phyloP scores from a whole-genome alignment of 2,888 invertebrate genomes.

The Athalia rosae region DNA sequence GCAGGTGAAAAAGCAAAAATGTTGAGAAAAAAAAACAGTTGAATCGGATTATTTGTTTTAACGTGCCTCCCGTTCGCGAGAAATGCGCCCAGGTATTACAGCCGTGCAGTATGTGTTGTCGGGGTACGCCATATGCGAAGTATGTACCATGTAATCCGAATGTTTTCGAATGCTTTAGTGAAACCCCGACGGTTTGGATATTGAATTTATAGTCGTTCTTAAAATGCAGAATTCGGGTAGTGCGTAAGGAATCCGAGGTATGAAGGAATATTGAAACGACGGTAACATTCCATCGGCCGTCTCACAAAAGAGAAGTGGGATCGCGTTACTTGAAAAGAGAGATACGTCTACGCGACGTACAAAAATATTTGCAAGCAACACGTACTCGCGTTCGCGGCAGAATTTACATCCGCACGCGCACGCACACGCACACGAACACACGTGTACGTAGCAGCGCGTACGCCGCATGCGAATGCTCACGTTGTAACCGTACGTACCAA shows the following conservation, averaged over 20 bases:
- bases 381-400: too few species aligned
- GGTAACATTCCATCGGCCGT: slow-evolving; percentile 38
- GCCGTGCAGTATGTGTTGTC: too few species aligned
- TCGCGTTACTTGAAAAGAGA: slow-evolving; percentile 16
- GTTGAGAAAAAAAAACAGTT: background rate
- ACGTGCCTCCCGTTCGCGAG: too few species aligned
- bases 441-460: too few species aligned
- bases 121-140: background rate
- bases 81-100: too few species aligned
- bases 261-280: slow-evolving; percentile 45
- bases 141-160: background rate
- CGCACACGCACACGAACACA: too few species aligned
- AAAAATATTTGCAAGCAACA: background rate
- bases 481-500: slow-evolving; percentile 54
- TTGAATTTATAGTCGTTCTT: slow-evolving; percentile 39
- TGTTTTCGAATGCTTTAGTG: slow-evolving; percentile 12
- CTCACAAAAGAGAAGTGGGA: slow-evolving; percentile 32
- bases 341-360: background rate
- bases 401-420: background rate
- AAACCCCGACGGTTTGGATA: slow-evolving; percentile 23
- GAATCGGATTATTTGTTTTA: too few species aligned
- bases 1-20: background rate
- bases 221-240: slow-evolving; percentile 40
- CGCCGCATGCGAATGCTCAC: slow-evolving; percentile 23
- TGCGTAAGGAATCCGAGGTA: slow-evolving; percentile 42